Evolutionary conservation across 2,888 invertebrate genomes (phyloP).

Genomic region (Phania funesta): DNA sequence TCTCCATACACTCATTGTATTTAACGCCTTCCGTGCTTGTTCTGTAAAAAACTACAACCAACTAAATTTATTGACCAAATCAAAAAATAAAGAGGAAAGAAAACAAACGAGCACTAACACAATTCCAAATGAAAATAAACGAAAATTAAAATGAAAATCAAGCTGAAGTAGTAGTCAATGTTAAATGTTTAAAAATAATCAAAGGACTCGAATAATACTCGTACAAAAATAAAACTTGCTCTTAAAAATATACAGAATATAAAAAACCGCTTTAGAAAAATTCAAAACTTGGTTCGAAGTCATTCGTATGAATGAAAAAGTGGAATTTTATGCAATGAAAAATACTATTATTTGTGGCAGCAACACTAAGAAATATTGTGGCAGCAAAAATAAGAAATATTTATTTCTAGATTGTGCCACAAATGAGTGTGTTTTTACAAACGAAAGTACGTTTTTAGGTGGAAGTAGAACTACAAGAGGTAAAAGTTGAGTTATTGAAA

Average conservation of each 20-base stretch:
- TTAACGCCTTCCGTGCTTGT: no score
- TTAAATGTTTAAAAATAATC: conserved; percentile 42
- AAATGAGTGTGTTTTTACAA: conserved; percentile 1
- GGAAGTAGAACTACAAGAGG: not conserved
- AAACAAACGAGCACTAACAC: not conserved
- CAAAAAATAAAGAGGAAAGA: conserved; percentile 21
- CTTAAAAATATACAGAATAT: conserved; percentile 20
- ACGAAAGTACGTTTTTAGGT: conserved; percentile 16
- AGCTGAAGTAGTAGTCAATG: conserved; percentile 25
- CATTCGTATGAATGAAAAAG: conserved; percentile 59
- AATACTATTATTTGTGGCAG: conserved; percentile 26
- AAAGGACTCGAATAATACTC: conserved; percentile 31
- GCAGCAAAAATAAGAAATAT: conserved; percentile 19
- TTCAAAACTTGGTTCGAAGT: conserved; percentile 35
- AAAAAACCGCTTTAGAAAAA: conserved; percentile 58
- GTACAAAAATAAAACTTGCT: not conserved
- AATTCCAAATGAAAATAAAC: conserved; percentile 12
- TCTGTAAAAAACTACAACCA: conserved; percentile 11
- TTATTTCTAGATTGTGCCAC: not conserved
- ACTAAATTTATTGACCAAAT: conserved; percentile 66
- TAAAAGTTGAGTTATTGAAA: conserved; percentile 45
- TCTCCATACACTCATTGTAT: no score
- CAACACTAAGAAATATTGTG: conserved; percentile 24
- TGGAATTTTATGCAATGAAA: conserved; percentile 50
- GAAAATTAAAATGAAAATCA: conserved; percentile 34